Conservation (phyloP, 2,113 vertebrate species). For the Monopterus albus region DNA sequence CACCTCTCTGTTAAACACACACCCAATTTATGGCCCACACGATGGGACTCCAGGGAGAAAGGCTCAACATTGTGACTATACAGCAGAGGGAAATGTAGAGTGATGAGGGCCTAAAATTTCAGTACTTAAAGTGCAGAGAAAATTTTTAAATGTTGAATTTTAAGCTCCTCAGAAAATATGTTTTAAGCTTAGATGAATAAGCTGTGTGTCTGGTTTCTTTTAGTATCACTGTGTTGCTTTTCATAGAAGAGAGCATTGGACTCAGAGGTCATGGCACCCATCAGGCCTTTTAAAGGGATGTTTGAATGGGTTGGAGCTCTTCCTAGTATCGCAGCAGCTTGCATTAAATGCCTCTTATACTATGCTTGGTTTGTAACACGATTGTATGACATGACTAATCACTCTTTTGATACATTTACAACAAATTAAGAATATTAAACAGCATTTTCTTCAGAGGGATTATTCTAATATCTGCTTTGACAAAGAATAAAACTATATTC, state of each 20-base stretch:
- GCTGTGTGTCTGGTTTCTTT: conserved; percentile 80
- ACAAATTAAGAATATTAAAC: conserved; percentile 3
- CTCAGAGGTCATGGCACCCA: conserved; percentile 63
- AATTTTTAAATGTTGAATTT: conserved; percentile 34
- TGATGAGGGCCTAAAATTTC: conserved; percentile 13
- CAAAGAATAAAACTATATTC: not conserved
- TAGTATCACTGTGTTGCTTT: conserved; percentile 79
- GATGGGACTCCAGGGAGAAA: conserved; percentile 57
- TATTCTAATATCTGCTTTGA: not conserved
- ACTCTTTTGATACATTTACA: conserved; percentile 16
- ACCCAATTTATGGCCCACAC: conserved; percentile 53
- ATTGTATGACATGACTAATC: conserved; percentile 25
- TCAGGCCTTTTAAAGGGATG: conserved; percentile 60
- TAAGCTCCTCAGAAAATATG: conserved; percentile 29
- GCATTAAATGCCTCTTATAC: conserved; percentile 24
- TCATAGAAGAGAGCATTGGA: conserved; percentile 59
- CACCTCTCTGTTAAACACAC: conserved; percentile 40
- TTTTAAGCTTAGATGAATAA: conserved; percentile 65
- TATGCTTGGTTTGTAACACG: not conserved
- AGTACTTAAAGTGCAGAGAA: conserved; percentile 14
- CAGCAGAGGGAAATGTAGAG: conserved; percentile 78
- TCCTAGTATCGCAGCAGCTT: conserved; percentile 29
- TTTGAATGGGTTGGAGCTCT: conserved; percentile 57
- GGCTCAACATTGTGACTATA: conserved; percentile 76
- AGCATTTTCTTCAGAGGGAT: not conserved